Percentiles rank a stretch among this genome's conserved stretches.
phyloP scores from a whole-genome alignment of 1,140 invertebrate genomes.

The Atta colombica region DNA sequence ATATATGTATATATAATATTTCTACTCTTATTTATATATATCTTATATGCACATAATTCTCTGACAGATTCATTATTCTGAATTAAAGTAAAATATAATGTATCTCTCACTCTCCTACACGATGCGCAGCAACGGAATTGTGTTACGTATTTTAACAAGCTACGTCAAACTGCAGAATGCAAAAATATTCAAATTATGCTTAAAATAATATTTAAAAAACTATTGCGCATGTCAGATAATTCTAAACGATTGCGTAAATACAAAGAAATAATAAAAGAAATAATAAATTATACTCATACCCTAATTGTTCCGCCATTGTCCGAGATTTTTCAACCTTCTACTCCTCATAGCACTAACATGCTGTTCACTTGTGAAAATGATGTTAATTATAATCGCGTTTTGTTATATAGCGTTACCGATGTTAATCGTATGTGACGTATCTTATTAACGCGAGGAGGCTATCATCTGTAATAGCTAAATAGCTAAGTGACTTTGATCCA shows the following conservation, averaged over 20 bases:
- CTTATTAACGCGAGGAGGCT: neutral
- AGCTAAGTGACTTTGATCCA: neutral
- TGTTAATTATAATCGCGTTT: neutral
- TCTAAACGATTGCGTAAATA: neutral
- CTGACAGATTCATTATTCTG: neutral
- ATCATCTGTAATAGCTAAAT: neutral
- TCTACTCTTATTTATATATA: neutral
- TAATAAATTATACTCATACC: neutral
- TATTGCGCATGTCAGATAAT: neutral
- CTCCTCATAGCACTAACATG: neutral
- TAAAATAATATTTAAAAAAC: neutral
- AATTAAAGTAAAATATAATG: constrained; percentile 2
- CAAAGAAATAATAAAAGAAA: neutral
- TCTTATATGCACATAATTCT: neutral
- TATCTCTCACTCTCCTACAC: neutral
- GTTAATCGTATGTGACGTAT: neutral
- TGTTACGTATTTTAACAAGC: too few species aligned
- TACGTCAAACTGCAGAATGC: neutral
- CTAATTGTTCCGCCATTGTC: neutral
- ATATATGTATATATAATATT: neutral
- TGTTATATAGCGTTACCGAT: neutral
- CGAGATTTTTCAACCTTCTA: neutral
- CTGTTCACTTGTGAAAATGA: neutral
- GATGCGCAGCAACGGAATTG: neutral
- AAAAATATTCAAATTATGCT: neutral